phyloP scores from a whole-genome alignment of 2,888 invertebrate species.

The Branchellion lobata region DNA sequence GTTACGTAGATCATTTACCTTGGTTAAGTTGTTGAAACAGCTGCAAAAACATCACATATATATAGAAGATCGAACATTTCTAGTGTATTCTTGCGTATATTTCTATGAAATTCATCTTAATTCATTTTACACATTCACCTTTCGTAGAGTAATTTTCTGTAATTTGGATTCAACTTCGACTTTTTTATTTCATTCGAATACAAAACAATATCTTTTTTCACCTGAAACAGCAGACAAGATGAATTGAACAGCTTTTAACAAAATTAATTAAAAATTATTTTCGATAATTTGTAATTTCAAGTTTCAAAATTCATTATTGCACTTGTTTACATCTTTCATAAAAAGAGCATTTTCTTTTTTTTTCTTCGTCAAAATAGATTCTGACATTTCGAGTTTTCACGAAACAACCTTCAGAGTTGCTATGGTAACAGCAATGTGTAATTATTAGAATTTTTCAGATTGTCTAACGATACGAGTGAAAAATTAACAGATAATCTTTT shows the following conservation, averaged over 20 bases:
- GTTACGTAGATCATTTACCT: background rate
- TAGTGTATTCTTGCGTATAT: background rate
- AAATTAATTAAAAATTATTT: background rate
- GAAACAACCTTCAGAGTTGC: too few species aligned
- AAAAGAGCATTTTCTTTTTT: slow-evolving; percentile 3
- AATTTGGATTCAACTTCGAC: background rate
- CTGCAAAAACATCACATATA: background rate
- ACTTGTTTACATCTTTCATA: background rate
- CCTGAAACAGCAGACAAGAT: background rate
- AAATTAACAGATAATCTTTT: too few species aligned
- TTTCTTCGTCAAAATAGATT: background rate
- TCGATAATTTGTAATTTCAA: too few species aligned
- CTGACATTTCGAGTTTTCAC: background rate
- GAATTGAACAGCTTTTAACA: background rate
- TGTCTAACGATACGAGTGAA: too few species aligned
- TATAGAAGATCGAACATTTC: too few species aligned
- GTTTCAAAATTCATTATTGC: background rate
- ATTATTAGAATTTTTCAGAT: too few species aligned
- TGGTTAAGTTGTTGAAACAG: background rate
- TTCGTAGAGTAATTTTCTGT: background rate
- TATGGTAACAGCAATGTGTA: too few species aligned
- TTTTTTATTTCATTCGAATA: slow-evolving; percentile 12
- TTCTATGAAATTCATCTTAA: background rate
- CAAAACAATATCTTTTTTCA: background rate
- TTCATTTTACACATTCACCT: background rate